Conservation (phyloP, 2,888 invertebrate species). For the Coelinius sp. region DNA sequence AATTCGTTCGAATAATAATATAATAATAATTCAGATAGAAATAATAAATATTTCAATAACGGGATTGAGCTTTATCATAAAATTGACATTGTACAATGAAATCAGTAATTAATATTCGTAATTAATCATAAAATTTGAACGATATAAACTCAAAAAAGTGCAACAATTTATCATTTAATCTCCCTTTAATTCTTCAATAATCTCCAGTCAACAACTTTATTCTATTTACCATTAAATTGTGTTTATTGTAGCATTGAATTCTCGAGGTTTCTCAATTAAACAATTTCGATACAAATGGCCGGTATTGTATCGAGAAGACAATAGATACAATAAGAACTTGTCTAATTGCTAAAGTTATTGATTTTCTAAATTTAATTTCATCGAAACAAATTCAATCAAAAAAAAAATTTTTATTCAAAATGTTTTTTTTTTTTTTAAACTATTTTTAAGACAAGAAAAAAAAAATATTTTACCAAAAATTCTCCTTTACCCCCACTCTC, state of each 20-base stretch:
- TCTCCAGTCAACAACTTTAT: background rate
- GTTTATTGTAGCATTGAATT: conserved; percentile 2
- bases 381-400: too few species aligned
- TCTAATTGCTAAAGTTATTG: too few species aligned
- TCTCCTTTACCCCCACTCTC: too few species aligned
- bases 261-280: background rate
- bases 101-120: background rate
- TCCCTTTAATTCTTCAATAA: background rate
- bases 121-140: background rate
- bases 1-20: background rate
- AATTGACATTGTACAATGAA: too few species aligned
- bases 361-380: too few species aligned
- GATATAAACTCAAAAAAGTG: too few species aligned
- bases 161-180: background rate
- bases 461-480: too few species aligned
- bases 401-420: too few species aligned
- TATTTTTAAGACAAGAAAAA: too few species aligned
- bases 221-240: background rate
- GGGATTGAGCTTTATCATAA: too few species aligned
- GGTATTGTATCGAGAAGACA: conserved; percentile 8
- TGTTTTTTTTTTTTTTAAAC: too few species aligned
- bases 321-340: background rate
- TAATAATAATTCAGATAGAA: background rate
- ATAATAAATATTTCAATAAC: too few species aligned
- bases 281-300: background rate